A percentile compares a stretch with the other conserved stretches of the same genome.
Conservation (phyloP, 2,888 invertebrate genomes). For the Diachrysia chrysitis region DNA sequence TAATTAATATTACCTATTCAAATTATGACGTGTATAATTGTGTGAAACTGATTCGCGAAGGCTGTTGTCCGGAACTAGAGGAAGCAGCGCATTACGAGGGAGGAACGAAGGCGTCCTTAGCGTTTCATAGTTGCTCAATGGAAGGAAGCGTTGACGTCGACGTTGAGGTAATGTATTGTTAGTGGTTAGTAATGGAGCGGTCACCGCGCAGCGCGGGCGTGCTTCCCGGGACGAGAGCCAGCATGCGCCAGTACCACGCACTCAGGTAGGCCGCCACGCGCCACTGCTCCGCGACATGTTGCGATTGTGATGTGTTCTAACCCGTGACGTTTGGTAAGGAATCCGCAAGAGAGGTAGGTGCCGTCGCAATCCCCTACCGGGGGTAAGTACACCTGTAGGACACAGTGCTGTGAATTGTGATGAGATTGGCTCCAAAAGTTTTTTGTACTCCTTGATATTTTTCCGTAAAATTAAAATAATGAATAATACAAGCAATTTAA, state of each 20-base stretch:
- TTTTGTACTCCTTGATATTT: no score
- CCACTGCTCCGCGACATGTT: slow-evolving; percentile 43
- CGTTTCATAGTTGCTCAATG: slow-evolving; percentile 67
- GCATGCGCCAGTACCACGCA: slow-evolving; percentile 54
- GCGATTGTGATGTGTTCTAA: slow-evolving; percentile 20
- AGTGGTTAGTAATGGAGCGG: slow-evolving; percentile 53
- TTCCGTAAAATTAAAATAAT: no score
- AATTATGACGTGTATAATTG: slow-evolving; percentile 49
- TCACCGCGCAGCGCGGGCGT: slow-evolving; percentile 54
- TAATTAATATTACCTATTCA: slow-evolving; percentile 42
- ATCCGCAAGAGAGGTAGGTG: slow-evolving; percentile 30
- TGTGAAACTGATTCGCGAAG: slow-evolving; percentile 65
- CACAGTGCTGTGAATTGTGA: slow-evolving; percentile 26
- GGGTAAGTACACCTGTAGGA: slow-evolving; percentile 36
- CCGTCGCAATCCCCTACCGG: slow-evolving; percentile 7
- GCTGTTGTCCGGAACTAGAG: slow-evolving; percentile 65
- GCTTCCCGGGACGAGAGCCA: slow-evolving; percentile 43
- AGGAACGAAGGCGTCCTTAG: slow-evolving; percentile 40
- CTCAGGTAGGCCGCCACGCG: slow-evolving; percentile 56
- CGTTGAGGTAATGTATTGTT: slow-evolving; percentile 38
- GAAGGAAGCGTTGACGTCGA: slow-evolving; percentile 64
- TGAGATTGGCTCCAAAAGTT: neutral
- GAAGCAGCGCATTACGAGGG: slow-evolving; percentile 58
- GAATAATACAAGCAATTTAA: no score
- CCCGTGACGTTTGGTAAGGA: slow-evolving; percentile 26